phyloP scores from a whole-genome alignment of 2,888 invertebrate species.

The Apodemia duryi region DNA sequence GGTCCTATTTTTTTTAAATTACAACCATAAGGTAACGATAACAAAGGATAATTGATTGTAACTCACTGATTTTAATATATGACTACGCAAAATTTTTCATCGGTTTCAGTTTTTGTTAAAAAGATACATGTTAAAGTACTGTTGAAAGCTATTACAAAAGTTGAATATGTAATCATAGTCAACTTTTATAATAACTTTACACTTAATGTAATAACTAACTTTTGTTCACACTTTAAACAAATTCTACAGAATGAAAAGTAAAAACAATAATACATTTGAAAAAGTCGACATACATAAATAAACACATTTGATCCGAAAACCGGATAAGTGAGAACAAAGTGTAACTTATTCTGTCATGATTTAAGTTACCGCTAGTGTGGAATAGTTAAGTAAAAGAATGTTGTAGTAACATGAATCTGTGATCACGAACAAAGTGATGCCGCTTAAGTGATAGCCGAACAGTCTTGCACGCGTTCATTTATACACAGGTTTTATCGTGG shows the following conservation, averaged over 20 bases:
- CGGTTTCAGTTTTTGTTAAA: too few relatives aligned
- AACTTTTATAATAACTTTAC: too few relatives aligned
- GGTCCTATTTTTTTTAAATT: too few relatives aligned
- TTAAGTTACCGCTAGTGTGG: slow-evolving; percentile 11
- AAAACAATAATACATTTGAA: neutral
- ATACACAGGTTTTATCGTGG: slow-evolving; percentile 44
- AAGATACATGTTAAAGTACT: too few relatives aligned
- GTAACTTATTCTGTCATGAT: slow-evolving; percentile 8
- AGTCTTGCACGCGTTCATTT: slow-evolving; percentile 35
- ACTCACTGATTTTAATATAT: too few relatives aligned
- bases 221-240: neutral
- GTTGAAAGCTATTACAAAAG: too few relatives aligned
- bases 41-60: too few relatives aligned
- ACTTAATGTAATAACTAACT: too few relatives aligned
- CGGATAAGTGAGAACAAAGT: slow-evolving; percentile 6
- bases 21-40: too few relatives aligned
- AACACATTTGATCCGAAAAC: slow-evolving; percentile 12
- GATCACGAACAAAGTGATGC: slow-evolving; percentile 35
- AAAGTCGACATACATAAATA: neutral
- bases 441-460: slow-evolving; percentile 34
- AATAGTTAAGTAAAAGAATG: slow-evolving; percentile 16
- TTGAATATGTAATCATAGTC: too few relatives aligned
- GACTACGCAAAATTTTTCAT: too few relatives aligned
- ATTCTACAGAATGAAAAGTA: neutral
- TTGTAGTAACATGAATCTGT: slow-evolving; percentile 12